These are phyloP conservation scores for Coregonus clupeaformis DNA, from an alignment of 2,113 vertebrate species.

Conservation along the genomic window DNA sequence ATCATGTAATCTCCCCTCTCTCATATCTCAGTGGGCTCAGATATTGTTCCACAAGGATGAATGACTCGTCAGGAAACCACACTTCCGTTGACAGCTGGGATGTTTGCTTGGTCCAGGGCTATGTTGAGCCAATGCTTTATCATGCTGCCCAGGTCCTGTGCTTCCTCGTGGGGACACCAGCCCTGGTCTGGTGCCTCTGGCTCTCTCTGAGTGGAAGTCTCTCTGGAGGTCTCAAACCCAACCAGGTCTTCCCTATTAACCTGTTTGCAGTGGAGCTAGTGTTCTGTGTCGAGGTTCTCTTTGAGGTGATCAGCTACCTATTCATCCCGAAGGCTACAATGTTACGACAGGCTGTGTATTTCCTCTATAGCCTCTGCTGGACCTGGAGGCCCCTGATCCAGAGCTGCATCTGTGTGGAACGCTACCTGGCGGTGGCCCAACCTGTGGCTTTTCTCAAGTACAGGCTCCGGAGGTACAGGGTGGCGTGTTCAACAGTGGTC, in stretches of 20 bases:
- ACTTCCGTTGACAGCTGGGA: no score
- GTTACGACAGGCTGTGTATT: no score
- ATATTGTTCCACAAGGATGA: no score
- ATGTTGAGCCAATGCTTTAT: no score
- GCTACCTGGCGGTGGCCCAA: conserved; percentile 19
- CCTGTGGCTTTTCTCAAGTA: conserved; percentile 17
- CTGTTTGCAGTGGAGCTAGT: not conserved
- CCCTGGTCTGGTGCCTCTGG: not conserved
- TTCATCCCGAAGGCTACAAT: no score
- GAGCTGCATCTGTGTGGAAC: conserved; percentile 17
- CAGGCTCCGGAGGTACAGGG: conserved; percentile 4
- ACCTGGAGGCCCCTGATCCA: conserved; percentile 5
- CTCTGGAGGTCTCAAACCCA: not conserved
- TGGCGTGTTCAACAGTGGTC: not conserved
- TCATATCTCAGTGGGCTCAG: no score
- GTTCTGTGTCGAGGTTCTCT: not conserved
- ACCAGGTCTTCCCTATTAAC: not conserved
- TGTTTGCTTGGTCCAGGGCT: no score
- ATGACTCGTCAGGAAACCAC: no score
- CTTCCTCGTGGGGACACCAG: not conserved
- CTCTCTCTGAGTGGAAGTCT: not conserved
- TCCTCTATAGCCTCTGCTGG: not conserved
- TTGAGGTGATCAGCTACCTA: no score
- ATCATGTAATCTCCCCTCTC: no score
- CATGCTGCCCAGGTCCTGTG: not conserved